These are phyloP conservation scores for Ganaspis brasiliensis DNA, from an alignment of 2,888 invertebrate species.

Conservation along the genomic window DNA sequence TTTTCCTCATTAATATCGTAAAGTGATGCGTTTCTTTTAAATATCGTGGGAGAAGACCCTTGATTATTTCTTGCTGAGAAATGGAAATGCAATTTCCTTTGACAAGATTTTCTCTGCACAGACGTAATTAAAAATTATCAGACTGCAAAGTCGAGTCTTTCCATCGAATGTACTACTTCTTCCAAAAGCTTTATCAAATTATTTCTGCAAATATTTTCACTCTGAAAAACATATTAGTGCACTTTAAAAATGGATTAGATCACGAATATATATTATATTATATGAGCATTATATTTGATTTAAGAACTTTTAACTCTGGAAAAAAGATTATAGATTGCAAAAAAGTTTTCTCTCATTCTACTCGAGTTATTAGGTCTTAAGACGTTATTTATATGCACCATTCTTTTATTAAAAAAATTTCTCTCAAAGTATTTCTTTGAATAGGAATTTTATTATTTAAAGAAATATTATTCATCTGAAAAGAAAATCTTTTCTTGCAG, in stretches of 20 bases:
- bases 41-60: conserved; percentile 5
- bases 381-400: no score
- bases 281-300: no score
- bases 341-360: no score
- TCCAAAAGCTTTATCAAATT: neutral
- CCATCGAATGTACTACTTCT: neutral
- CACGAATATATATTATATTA: no score
- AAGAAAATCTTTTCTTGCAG: no score
- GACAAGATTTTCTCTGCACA: conserved; percentile 29
- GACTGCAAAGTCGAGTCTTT: conserved; percentile 22
- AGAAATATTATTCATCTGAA: no score
- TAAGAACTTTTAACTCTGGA: no score
- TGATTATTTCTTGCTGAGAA: conserved; percentile 29
- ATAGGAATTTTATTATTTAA: no score
- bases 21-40: conserved; percentile 31
- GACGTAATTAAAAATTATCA: conserved; percentile 30
- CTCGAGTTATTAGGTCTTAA: no score
- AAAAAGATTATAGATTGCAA: no score
- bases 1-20: conserved; percentile 25
- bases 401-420: no score
- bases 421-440: no score
- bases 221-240: neutral
- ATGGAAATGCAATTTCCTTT: conserved; percentile 38
- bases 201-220: neutral
- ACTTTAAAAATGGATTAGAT: neutral